A percentile compares a stretch with the other conserved stretches of the same genome.
Evolutionary conservation across 2,888 invertebrate genomes (phyloP).

Genomic region (Campoplex capitator): DNA sequence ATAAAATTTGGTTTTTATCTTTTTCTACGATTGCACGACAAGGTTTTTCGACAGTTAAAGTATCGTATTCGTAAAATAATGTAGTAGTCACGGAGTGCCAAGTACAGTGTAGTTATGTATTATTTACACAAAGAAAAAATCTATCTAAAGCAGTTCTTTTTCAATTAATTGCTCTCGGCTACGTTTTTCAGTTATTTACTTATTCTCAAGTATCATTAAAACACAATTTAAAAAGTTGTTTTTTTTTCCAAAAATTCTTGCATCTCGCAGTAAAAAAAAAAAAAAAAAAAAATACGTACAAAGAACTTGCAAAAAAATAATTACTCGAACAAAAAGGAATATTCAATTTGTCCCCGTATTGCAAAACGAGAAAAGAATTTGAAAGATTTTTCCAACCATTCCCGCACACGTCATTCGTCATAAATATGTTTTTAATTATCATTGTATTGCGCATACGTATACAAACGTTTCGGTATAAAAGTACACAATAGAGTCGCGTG

Average conservation of each 20-base stretch:
- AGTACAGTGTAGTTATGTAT: slow-evolving; percentile 39
- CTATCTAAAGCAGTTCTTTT: slow-evolving; percentile 16
- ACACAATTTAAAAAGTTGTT: neutral
- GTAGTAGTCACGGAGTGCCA: slow-evolving; percentile 49
- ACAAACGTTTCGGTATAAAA: slow-evolving; percentile 73
- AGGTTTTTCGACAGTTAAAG: slow-evolving; percentile 19
- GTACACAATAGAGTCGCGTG: slow-evolving; percentile 68
- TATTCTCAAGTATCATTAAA: neutral
- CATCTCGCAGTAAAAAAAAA: neutral
- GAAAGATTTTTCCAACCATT: slow-evolving; percentile 56
- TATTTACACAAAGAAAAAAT: slow-evolving; percentile 56
- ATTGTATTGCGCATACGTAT: slow-evolving; percentile 65
- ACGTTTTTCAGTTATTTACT: neutral
- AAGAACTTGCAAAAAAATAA: slow-evolving; percentile 22
- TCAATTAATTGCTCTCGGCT: neutral
- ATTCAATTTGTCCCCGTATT: slow-evolving; percentile 58
- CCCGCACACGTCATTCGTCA: slow-evolving; percentile 56
- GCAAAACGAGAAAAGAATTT: slow-evolving; percentile 70
- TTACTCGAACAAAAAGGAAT: neutral
- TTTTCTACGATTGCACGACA: slow-evolving; percentile 8
- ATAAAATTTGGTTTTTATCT: neutral
- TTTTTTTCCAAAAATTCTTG: neutral
- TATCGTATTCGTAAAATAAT: slow-evolving; percentile 38
- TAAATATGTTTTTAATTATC: slow-evolving; percentile 66
- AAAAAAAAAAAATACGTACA: slow-evolving; percentile 14